Evolutionary conservation across 1,140 invertebrate genomes (phyloP).

Genomic region (Philotrypesis tridentata): DNA sequence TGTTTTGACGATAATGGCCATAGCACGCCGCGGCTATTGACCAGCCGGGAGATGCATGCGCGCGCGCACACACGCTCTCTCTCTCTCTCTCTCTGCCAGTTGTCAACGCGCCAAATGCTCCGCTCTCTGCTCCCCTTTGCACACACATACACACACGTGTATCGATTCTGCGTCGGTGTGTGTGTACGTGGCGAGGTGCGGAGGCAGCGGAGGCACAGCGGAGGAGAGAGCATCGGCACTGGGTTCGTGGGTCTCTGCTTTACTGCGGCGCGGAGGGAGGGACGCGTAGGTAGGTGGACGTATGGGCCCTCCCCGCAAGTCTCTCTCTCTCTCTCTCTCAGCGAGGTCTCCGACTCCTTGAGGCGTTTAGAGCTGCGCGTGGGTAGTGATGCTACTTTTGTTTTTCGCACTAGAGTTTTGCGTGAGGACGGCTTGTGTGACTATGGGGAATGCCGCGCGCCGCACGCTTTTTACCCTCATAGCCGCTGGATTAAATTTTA

Average conservation of each 20-base stretch:
- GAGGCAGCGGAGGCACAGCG: no score
- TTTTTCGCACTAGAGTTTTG: neutral
- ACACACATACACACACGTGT: neutral
- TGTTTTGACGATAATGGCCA: slow-evolving; percentile 58
- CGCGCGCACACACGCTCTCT: no score
- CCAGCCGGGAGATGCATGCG: slow-evolving; percentile 42
- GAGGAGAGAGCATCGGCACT: neutral
- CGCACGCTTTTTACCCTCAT: no score
- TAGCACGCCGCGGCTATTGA: slow-evolving; percentile 56
- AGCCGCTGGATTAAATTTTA: neutral
- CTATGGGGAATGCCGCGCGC: no score
- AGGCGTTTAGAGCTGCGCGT: neutral
- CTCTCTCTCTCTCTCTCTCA: neutral
- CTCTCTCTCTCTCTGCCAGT: no score
- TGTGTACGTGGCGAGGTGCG: no score
- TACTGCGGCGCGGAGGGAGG: neutral
- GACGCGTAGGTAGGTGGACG: neutral
- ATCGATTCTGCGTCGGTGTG: neutral
- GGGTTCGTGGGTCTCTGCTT: neutral
- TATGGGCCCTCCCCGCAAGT: neutral
- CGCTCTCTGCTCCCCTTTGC: slow-evolving; percentile 24
- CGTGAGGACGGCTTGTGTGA: no score
- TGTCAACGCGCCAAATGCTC: slow-evolving; percentile 51
- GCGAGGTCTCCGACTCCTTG: neutral
- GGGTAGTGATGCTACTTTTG: neutral